These are phyloP conservation scores for Rhagonycha fulva DNA, from an alignment of 2,888 invertebrate genomes.

Conservation along the genomic window DNA sequence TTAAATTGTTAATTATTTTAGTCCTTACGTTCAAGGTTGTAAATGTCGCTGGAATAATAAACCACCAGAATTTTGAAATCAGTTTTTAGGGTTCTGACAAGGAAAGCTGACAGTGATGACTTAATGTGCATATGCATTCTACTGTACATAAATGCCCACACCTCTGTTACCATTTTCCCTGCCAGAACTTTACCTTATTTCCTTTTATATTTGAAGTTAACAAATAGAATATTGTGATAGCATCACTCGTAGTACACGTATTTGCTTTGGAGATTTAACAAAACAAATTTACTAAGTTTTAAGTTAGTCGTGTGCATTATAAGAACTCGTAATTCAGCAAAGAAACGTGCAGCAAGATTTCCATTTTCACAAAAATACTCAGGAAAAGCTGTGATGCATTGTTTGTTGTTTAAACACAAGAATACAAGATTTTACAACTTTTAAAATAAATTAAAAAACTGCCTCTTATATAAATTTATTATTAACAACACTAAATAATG, in stretches of 20 bases:
- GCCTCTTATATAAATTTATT: neutral
- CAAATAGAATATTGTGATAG: neutral
- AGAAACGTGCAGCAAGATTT: neutral
- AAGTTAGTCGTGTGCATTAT: neutral
- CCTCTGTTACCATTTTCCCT: too few relatives aligned
- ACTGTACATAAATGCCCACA: too few relatives aligned
- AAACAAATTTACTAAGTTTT: neutral
- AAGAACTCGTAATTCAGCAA: neutral
- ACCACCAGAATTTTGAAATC: neutral
- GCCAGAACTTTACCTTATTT: too few relatives aligned
- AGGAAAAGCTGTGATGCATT: neutral
- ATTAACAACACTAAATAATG: neutral
- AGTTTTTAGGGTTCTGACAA: neutral
- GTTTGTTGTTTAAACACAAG: neutral
- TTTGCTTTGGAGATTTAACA: neutral
- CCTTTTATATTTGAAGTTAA: neutral
- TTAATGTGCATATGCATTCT: too few relatives aligned
- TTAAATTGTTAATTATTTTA: too few relatives aligned
- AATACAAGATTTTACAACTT: neutral
- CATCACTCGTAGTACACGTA: neutral
- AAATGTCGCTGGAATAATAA: neutral
- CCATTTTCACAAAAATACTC: neutral
- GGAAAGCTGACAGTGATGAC: too few relatives aligned
- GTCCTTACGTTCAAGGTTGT: too few relatives aligned
- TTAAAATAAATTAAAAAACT: neutral